Percentiles rank a stretch among this genome's conserved stretches.
Evolutionary conservation across 2,888 invertebrate genomes (phyloP).

Genomic region (Brassicogethes aeneus): DNA sequence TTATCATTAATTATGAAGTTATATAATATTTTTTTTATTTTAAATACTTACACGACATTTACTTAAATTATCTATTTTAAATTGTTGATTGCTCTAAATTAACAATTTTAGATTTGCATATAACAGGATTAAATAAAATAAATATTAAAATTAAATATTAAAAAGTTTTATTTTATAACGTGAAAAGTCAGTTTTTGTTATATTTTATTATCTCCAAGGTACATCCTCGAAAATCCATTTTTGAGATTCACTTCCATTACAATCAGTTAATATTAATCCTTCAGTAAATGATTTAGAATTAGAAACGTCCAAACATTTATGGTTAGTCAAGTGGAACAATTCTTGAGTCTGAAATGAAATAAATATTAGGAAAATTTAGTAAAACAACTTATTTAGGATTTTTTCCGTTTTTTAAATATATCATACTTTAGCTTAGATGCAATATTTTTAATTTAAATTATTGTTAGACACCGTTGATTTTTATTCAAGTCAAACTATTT

Average conservation of each 20-base stretch:
- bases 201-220: conserved; percentile 49
- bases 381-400: not conserved
- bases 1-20: too few species aligned
- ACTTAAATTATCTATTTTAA: too few species aligned
- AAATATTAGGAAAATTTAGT: not conserved
- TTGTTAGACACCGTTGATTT: too few species aligned
- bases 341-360: conserved; percentile 40
- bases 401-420: not conserved
- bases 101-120: too few species aligned
- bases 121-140: too few species aligned
- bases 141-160: too few species aligned
- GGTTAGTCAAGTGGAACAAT: conserved; percentile 46
- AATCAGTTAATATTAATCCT: conserved; percentile 51
- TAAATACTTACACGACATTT: too few species aligned
- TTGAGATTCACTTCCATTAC: conserved; percentile 50
- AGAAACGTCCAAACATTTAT: conserved; percentile 50
- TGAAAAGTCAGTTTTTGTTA: too few species aligned
- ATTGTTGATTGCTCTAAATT: too few species aligned
- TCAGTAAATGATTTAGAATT: conserved; percentile 39
- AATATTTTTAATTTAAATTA: not conserved
- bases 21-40: too few species aligned
- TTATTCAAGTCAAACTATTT: too few species aligned
- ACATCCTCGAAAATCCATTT: conserved; percentile 61
- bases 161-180: too few species aligned
- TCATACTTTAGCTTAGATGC: not conserved